These are phyloP conservation scores for Lithobates sylvaticus DNA, from an alignment of 2,797 vertebrate genomes.

Conservation along the genomic window DNA sequence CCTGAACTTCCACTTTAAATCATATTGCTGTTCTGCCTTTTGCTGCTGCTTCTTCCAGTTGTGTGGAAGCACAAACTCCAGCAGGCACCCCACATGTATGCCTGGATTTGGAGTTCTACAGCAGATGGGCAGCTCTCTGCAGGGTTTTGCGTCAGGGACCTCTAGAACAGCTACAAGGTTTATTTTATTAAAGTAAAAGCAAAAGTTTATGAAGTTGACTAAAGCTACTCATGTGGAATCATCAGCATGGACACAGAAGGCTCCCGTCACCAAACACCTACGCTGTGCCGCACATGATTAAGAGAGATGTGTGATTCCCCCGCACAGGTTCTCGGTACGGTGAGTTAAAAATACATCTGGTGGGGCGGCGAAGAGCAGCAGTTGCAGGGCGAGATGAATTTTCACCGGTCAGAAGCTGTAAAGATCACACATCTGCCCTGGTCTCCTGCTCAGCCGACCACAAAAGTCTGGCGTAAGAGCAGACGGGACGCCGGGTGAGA, in stretches of 20 bases:
- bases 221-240: not conserved
- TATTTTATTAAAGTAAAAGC: not conserved
- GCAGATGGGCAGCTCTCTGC: too few species aligned
- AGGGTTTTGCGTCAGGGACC: too few species aligned
- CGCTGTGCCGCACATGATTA: not conserved
- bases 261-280: not conserved
- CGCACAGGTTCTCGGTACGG: not conserved
- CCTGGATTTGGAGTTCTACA: too few species aligned
- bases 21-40: too few species aligned
- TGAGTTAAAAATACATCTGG: not conserved
- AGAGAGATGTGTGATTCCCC: not conserved
- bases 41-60: too few species aligned
- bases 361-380: not conserved
- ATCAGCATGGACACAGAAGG: not conserved
- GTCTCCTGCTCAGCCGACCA: conserved; percentile 29
- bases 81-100: too few species aligned
- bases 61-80: too few species aligned
- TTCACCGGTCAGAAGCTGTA: conserved; percentile 1
- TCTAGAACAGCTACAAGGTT: too few species aligned
- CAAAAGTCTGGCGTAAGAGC: not conserved
- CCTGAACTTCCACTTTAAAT: too few species aligned
- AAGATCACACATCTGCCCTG: not conserved
- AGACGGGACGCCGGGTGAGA: not conserved
- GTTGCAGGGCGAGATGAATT: not conserved
- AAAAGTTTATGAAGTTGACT: not conserved